phyloP scores from a whole-genome alignment of 2,888 invertebrate genomes.

The Rotaria socialis region DNA sequence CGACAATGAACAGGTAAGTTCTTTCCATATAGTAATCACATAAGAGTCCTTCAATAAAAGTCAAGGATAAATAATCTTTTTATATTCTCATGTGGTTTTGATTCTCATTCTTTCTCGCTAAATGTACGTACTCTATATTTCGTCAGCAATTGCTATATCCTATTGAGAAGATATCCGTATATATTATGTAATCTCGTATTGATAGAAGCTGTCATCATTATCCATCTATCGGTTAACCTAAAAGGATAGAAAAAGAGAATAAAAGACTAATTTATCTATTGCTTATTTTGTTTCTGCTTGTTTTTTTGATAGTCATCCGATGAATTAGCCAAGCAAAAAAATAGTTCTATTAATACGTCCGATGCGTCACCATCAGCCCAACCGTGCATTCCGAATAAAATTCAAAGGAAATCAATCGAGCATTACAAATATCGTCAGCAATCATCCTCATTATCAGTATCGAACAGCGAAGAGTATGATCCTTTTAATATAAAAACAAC shows the following conservation, averaged over 20 bases:
- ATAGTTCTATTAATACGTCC: background rate
- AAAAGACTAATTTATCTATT: background rate
- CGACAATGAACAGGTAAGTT: slow-evolving; percentile 5
- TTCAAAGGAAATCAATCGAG: background rate
- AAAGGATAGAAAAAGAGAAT: background rate
- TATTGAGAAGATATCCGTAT: background rate
- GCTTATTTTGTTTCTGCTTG: background rate
- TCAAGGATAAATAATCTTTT: background rate
- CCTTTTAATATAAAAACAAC: background rate
- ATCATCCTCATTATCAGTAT: background rate
- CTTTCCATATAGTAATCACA: background rate
- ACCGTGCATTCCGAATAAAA: background rate
- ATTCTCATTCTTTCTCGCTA: background rate
- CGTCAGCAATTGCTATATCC: background rate
- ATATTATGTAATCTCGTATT: background rate
- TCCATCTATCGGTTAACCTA: background rate
- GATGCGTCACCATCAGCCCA: background rate
- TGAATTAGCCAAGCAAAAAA: background rate
- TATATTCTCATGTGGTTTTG: background rate
- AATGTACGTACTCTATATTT: background rate
- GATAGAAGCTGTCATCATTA: slow-evolving; percentile 4
- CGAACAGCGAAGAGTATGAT: background rate
- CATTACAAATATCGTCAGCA: background rate
- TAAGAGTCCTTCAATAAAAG: background rate
- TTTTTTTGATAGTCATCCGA: background rate